Evolutionary conservation across 2,888 invertebrate species (phyloP).

Genomic region (Minunthozetes semirufus): DNA sequence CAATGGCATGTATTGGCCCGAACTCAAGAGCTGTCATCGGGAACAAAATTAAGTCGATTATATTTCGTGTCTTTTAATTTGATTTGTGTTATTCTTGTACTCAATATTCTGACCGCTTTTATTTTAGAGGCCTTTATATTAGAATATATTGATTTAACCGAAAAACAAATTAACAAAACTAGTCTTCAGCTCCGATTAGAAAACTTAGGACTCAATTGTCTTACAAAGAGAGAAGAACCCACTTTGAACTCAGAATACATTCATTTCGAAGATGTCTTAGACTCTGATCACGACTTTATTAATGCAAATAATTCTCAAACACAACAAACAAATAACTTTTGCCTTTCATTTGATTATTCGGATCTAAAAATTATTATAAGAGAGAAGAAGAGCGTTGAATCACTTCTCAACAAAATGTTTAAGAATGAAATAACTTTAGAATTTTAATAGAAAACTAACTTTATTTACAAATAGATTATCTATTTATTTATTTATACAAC

Average conservation of each 20-base stretch:
- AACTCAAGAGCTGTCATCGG: constrained; percentile 7
- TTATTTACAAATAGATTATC: too few relatives aligned
- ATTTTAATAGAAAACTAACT: background rate
- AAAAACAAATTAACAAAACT: constrained; percentile 1
- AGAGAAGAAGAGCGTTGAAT: constrained; percentile 32
- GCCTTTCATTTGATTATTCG: background rate
- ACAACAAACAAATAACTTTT: background rate
- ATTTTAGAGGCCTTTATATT: constrained; percentile 52
- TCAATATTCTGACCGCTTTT: constrained; percentile 53
- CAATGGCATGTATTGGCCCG: constrained; percentile 50
- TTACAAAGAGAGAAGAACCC: background rate
- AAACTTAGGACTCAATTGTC: constrained; percentile 16
- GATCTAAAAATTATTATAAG: constrained; percentile 18
- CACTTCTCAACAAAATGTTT: constrained; percentile 37
- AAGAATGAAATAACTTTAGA: constrained; percentile 23
- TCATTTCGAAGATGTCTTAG: constrained; percentile 6
- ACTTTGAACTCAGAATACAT: background rate
- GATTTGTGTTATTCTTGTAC: constrained; percentile 50
- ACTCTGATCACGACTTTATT: constrained; percentile 25
- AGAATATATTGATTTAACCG: constrained; percentile 47
- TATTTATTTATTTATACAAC: background rate
- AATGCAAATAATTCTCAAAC: background rate
- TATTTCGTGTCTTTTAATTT: constrained; percentile 52
- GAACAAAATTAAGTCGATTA: constrained; percentile 45
- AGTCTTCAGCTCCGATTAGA: constrained; percentile 8